Evolutionary conservation across 2,888 invertebrate genomes (phyloP).

Genomic region (Eristalis arbustorum): DNA sequence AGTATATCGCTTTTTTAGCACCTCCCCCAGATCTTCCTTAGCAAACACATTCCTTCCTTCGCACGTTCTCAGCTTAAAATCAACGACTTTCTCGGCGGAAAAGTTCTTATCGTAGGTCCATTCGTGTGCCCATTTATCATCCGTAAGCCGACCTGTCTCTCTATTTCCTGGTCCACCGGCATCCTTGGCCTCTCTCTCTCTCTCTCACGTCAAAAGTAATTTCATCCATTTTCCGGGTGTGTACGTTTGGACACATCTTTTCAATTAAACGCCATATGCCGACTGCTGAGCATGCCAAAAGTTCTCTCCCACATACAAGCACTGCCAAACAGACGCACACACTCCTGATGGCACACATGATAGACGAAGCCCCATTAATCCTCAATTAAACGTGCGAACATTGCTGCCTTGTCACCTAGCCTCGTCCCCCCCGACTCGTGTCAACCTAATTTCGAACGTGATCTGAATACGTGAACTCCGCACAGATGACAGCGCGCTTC

Average conservation of each 20-base stretch:
- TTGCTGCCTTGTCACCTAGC: slow-evolving; percentile 8
- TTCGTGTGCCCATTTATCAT: too few species aligned
- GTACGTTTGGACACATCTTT: neutral
- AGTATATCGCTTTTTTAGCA: too few species aligned
- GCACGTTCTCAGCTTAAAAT: too few species aligned
- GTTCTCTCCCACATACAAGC: neutral
- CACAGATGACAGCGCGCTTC: neutral
- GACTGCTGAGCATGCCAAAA: neutral
- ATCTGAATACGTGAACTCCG: slow-evolving; percentile 24
- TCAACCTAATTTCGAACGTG: slow-evolving; percentile 48
- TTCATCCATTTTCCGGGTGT: neutral
- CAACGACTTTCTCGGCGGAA: too few species aligned
- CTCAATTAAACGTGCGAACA: slow-evolving; percentile 10
- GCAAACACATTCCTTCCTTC: too few species aligned
- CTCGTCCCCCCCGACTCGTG: slow-evolving; percentile 29
- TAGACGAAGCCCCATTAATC: slow-evolving; percentile 22
- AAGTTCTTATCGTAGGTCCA: too few species aligned
- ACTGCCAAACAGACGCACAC: neutral
- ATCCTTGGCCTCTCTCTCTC: too few species aligned
- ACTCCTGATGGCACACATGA: neutral
- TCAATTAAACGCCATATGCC: neutral
- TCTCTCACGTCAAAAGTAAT: too few species aligned
- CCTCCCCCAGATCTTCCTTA: too few species aligned
- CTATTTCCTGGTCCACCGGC: too few species aligned
- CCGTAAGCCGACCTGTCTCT: too few species aligned